Conservation (phyloP, 1,140 invertebrate genomes). For the Oreohelix idahoensis region DNA sequence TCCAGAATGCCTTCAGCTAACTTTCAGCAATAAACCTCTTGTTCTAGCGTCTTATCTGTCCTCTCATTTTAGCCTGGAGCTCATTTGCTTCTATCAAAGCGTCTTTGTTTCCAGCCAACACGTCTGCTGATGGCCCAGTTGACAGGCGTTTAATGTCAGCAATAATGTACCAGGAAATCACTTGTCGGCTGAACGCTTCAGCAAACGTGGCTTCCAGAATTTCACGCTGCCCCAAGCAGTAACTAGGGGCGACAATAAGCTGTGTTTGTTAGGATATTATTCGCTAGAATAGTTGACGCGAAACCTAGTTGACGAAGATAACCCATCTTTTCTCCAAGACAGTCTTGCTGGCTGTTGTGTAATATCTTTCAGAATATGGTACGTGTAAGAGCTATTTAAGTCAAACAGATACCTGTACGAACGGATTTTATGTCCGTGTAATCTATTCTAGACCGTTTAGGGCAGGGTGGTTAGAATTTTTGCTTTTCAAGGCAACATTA, state of each 20-base stretch:
- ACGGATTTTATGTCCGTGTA: too few species aligned
- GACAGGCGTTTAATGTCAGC: background rate
- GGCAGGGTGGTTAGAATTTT: too few species aligned
- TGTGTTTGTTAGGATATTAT: background rate
- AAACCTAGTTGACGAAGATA: too few species aligned
- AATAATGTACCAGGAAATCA: background rate
- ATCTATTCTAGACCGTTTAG: too few species aligned
- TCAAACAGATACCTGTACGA: too few species aligned
- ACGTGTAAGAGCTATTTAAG: too few species aligned
- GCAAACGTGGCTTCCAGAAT: background rate
- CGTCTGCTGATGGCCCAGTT: background rate
- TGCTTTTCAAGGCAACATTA: too few species aligned
- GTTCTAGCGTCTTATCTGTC: background rate
- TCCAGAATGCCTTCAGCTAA: background rate
- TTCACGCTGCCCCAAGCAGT: background rate
- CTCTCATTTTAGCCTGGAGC: background rate
- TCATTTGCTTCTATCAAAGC: background rate
- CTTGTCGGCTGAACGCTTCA: background rate
- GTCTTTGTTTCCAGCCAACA: background rate
- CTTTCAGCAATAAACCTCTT: background rate
- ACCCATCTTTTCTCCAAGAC: too few species aligned
- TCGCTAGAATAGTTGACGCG: background rate
- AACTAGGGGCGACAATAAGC: background rate
- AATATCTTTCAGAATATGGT: too few species aligned
- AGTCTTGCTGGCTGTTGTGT: too few species aligned